phyloP scores from a whole-genome alignment of 2,113 vertebrate genomes.

The Prionailurus viverrinus region DNA sequence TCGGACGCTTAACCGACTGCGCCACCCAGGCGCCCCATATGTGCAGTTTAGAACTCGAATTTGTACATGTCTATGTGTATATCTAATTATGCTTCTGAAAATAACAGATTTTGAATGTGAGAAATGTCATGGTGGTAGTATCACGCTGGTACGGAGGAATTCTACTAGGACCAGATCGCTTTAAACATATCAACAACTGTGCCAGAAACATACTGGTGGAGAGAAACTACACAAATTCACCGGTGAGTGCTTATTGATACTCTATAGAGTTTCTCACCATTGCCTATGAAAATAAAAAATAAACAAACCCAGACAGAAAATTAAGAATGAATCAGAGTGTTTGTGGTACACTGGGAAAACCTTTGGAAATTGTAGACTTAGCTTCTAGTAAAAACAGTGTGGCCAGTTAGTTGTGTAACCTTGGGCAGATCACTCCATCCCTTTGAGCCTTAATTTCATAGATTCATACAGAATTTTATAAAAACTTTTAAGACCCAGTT shows the following conservation, averaged over 20 bases:
- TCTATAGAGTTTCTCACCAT: neutral
- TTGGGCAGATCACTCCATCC: neutral
- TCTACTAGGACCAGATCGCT: slow-evolving; percentile 97
- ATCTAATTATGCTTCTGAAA: slow-evolving; percentile 64
- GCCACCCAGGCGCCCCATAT: neutral
- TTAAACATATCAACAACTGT: slow-evolving; percentile 99
- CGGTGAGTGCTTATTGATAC: slow-evolving; percentile 87
- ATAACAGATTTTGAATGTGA: slow-evolving; percentile 94
- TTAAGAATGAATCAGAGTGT: neutral
- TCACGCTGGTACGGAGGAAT: slow-evolving; percentile 99
- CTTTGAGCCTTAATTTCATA: neutral
- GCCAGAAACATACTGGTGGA: slow-evolving; percentile 95
- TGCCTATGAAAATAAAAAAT: neutral
- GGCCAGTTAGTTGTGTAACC: neutral
- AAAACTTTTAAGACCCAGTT: slow-evolving; percentile 27
- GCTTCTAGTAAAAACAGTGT: neutral
- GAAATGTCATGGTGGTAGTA: slow-evolving; percentile 96
- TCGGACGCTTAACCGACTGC: too few relatives aligned
- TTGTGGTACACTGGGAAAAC: neutral
- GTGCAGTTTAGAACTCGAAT: slow-evolving; percentile 18
- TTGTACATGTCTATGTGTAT: neutral
- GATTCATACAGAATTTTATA: slow-evolving; percentile 33
- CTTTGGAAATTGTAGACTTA: neutral
- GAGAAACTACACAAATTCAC: slow-evolving; percentile 86
- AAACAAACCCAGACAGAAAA: neutral